Base-by-base conservation (phyloP, 2,888 invertebrate species). In the Drosophila siamana region DNA sequence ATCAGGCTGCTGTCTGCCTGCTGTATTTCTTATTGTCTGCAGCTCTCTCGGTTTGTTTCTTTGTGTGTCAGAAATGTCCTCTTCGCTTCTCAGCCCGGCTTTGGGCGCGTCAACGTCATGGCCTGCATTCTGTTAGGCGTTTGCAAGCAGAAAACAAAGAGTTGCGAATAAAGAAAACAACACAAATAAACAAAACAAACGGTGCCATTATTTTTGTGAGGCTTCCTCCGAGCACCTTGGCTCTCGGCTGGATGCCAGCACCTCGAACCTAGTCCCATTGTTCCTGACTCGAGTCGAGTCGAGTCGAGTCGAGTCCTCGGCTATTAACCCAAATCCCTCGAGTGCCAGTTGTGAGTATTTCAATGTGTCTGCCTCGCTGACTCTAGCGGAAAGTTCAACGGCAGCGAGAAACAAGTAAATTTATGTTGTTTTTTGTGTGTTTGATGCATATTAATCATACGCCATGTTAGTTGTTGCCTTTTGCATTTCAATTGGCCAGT, bases 241-340 rank as follows among this genome's bases (percentile, higher is more conserved):
- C 36, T 38, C 86, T 85, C 76, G 66, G 64, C 36, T 38, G 13
- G 36, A 38, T 19, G 19, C 41, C 41, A 19, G 16, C 16, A 41
- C 41, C 66, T 69, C 15, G 13, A 28, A 52, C 47, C 67, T 47
- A n/a, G 28, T 19, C 26, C 8, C 44, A 74, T 72, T 65, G 50
- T 41, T 69, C 41, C 48, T 51, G 57, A 19, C 2, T 33, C 44
- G 61, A 61, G 64, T 65, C 28, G n/a, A n/a, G n/a, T n/a, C n/a
- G n/a, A n/a, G n/a, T n/a, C n/a, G n/a, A 19, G 19, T 33, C 44
- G 61, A 61, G 64, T 65, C 28, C 52, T 41, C 76, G 86, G 90
- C 90, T 89, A 84, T 89, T 90, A 90, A 90, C 90, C 90, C 81
- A 89, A 89, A 89, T 90, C 87, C 79, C 88, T 63, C 60, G 78